Conservation (phyloP, 2,888 invertebrate species). For the Labia minor region DNA sequence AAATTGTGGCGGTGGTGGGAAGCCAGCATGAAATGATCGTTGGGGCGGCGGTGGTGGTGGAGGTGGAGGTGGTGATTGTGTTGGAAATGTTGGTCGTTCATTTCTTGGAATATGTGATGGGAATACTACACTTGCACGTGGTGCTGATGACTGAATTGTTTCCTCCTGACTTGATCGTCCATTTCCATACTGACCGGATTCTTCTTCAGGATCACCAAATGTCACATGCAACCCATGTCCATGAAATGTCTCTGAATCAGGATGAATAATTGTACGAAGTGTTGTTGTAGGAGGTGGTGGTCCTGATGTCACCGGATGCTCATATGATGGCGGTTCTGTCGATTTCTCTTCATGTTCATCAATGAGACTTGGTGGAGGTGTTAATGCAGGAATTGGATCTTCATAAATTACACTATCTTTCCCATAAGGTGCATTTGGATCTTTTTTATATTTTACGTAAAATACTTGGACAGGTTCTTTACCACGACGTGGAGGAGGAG, state of each 20-base stretch:
- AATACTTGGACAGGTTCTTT: conserved; percentile 80
- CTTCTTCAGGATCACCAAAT: conserved; percentile 52
- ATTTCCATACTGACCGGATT: conserved; percentile 35
- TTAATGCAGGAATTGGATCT: conserved; percentile 65
- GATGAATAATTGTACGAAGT: conserved; percentile 70
- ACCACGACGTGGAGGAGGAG: conserved; percentile 42
- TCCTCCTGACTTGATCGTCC: conserved; percentile 20
- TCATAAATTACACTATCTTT: conserved; percentile 57
- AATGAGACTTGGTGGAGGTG: conserved; percentile 56
- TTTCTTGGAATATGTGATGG: conserved; percentile 30
- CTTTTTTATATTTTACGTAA: conserved; percentile 83
- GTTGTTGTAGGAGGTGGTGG: conserved; percentile 62
- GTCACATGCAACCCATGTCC: conserved; percentile 67
- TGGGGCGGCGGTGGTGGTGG: conserved; percentile 31
- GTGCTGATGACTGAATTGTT: conserved; percentile 42
- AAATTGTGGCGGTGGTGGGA: conserved; percentile 30
- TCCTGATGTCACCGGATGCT: conserved; percentile 31
- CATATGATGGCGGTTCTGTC: conserved; percentile 29
- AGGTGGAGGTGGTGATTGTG: conserved; percentile 32
- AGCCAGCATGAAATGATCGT: not conserved
- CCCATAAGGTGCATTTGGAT: conserved; percentile 49
- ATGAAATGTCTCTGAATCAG: conserved; percentile 74
- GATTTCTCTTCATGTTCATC: conserved; percentile 43
- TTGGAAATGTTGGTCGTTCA: conserved; percentile 29
- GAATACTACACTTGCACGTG: conserved; percentile 49